Base-by-base conservation (phyloP, 1,140 invertebrate species). In the Macrotrachela quadricornifera region DNA sequence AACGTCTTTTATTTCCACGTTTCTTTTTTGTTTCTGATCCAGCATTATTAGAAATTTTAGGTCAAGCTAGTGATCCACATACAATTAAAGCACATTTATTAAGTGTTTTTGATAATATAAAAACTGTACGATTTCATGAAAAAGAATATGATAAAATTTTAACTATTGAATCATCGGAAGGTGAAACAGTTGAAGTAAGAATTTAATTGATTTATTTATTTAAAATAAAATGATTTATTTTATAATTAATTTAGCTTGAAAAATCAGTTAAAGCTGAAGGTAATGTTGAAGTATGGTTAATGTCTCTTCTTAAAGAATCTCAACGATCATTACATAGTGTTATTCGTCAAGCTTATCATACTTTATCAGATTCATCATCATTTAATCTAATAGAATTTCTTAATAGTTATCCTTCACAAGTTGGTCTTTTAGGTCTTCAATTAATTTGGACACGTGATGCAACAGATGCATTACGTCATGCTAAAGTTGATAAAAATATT, bases 21-120 rank as follows among this genome's bases (percentile, higher is more conserved):
- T 95, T 95, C 63, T 95, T 94, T 73, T 95, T 95, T 61, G 88
- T 95, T 1, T 94, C 88, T 1, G 90, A 95, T 74, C 87, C 90
- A 1, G 86, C 87, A 0, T 67, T 95, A 46, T 69, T 95, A 47
- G 90, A 94, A 68, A 92, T 95, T 63, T 73, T 95, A 3, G 90
- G 90, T 0, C 87, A 94, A 73, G 87, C 88, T 1, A 90, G 85
- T 11, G 88, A 95, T 71, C 88, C 87, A 0, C 90, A 95, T 64
- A 92, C 88, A 0, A 94, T 95, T 66, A 88, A 94, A 69, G 84
- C 88, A 63, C 87, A 95, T 70, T 71, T 95, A 10, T 67, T 94
- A 0, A 90, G 84, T 1, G 91, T 94, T 59, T 94, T 94, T 69
- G 88, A 94, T 65, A 95, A 94, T 62, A 92, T 83, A 1, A 78